Conservation (phyloP, 1,140 invertebrate genomes). For the Drosophila micromelanica region DNA sequence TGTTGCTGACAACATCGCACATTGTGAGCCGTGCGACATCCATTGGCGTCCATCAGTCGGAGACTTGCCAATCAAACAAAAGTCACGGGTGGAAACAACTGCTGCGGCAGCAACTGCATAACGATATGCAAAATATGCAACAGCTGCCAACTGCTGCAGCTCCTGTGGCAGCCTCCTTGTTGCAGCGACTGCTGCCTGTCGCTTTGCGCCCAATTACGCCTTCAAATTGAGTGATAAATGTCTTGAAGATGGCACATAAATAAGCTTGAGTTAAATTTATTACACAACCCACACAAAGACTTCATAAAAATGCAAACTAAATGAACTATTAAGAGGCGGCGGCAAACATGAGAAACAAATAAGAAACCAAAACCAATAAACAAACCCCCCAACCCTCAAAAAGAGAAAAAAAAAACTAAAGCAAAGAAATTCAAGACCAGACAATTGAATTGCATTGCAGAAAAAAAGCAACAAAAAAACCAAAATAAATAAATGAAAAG, state of each 20-base stretch:
- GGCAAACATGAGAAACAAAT: slow-evolving; percentile 77
- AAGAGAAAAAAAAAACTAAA: slow-evolving; percentile 11
- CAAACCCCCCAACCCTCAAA: slow-evolving; percentile 35
- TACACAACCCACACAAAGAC: slow-evolving; percentile 82
- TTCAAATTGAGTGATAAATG: slow-evolving; percentile 83
- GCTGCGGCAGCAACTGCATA: slow-evolving; percentile 52
- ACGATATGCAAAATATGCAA: slow-evolving; percentile 81
- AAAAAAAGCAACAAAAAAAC: slow-evolving; percentile 24
- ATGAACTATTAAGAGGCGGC: slow-evolving; percentile 79
- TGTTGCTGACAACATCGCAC: slow-evolving; percentile 39
- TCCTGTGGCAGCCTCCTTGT: slow-evolving; percentile 44
- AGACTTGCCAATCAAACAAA: slow-evolving; percentile 64
- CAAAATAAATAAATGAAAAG: slow-evolving; percentile 36
- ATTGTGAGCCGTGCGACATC: slow-evolving; percentile 16
- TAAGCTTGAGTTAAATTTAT: slow-evolving; percentile 82
- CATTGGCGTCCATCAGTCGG: slow-evolving; percentile 24
- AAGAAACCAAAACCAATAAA: slow-evolving; percentile 49
- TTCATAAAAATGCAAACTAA: slow-evolving; percentile 83
- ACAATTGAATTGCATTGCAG: slow-evolving; percentile 78
- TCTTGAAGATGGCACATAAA: slow-evolving; percentile 78
- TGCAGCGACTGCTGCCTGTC: slow-evolving; percentile 59
- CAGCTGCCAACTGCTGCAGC: slow-evolving; percentile 55
- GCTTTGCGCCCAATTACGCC: slow-evolving; percentile 80
- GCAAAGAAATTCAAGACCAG: slow-evolving; percentile 57
- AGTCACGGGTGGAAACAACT: slow-evolving; percentile 25